A percentile compares a stretch with the other conserved stretches of the same genome.
These are phyloP conservation scores for Luscinia megarhynchos DNA, from an alignment of 2,797 vertebrate species.

Conservation along the genomic window DNA sequence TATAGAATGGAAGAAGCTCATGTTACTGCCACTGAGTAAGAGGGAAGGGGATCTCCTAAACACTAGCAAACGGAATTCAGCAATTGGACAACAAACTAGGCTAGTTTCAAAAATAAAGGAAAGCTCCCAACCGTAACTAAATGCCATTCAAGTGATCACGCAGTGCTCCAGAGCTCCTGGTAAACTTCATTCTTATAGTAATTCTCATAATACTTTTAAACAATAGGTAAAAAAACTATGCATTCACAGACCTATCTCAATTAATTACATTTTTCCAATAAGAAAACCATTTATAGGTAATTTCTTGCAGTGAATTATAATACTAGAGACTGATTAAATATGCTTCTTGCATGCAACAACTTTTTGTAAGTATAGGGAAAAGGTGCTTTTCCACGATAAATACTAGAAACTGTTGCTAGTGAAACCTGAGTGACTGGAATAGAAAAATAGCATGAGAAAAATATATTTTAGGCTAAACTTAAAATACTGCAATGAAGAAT, in stretches of 20 bases:
- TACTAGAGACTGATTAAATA: not conserved
- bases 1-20: not conserved
- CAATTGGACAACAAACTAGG: not conserved
- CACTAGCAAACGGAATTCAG: not conserved
- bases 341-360: not conserved
- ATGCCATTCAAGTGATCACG: not conserved
- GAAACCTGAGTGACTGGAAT: not conserved
- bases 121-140: not conserved
- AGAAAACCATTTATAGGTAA: fast-evolving
- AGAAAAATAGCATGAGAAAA: not conserved
- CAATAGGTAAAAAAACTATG: not conserved
- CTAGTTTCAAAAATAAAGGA: not conserved
- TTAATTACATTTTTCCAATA: not conserved
- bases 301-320: not conserved
- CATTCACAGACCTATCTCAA: not conserved
- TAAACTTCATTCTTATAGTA: not conserved
- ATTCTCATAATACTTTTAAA: not conserved
- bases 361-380: not conserved
- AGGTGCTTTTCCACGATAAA: not conserved
- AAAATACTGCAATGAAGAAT: not conserved
- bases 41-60: not conserved
- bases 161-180: not conserved
- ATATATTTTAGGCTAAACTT: not conserved
- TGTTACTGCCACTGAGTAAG: not conserved
- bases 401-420: not conserved